Conservation (phyloP, 2,797 vertebrate species). For the Micropoecilia bifurca region DNA sequence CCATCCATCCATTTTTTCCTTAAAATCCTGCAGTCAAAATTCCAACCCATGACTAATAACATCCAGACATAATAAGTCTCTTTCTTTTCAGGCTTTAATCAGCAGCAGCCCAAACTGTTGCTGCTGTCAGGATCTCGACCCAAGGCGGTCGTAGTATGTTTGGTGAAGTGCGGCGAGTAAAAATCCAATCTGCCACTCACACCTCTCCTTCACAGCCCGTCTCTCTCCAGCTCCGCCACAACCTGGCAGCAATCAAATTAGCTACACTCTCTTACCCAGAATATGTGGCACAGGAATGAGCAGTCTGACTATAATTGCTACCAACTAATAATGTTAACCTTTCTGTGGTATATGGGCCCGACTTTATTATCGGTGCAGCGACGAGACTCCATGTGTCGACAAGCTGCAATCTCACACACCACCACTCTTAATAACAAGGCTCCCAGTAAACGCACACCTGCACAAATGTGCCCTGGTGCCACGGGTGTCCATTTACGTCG, state of each 20-base stretch:
- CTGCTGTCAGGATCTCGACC: background rate
- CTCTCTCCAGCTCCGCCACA: conserved; percentile 42
- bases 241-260: conserved; percentile 64
- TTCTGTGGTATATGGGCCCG: conserved; percentile 38
- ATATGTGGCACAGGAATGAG: conserved; percentile 55
- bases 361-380: conserved; percentile 52
- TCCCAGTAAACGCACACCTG: background rate
- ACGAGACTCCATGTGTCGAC: conserved; percentile 17
- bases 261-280: conserved; percentile 40
- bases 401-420: conserved; percentile 21
- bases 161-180: conserved; percentile 25
- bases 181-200: conserved; percentile 50
- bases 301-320: conserved; percentile 64
- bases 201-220: conserved; percentile 39
- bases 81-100: background rate
- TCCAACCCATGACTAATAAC: background rate
- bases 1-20: background rate
- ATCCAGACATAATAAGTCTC: background rate
- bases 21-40: background rate
- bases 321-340: conserved; percentile 69
- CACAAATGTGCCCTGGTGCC: background rate
- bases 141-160: background rate
- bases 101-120: background rate
- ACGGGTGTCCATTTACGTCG: background rate
- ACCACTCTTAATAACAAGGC: background rate